These are phyloP conservation scores for Dione juno DNA, from an alignment of 2,888 invertebrate species.

Conservation along the genomic window DNA sequence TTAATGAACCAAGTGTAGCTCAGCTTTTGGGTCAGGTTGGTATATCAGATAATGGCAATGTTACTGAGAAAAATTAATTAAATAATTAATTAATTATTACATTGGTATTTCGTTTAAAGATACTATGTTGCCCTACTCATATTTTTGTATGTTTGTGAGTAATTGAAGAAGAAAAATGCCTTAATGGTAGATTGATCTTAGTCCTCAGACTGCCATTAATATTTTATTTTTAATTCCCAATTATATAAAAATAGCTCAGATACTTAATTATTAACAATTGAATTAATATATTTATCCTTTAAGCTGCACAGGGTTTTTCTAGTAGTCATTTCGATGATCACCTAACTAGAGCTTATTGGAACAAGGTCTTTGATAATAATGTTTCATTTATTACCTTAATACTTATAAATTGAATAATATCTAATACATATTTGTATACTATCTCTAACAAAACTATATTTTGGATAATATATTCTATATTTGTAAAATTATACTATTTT, in stretches of 20 bases:
- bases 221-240: constrained; percentile 2
- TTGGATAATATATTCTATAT: constrained; percentile 11
- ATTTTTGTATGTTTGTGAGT: neutral
- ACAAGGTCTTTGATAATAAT: constrained; percentile 10
- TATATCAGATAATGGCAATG: constrained; percentile 55
- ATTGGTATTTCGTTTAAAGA: constrained; percentile 26
- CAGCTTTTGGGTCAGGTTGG: constrained; percentile 73
- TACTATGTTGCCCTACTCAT: neutral
- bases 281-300: neutral
- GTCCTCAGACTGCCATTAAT: constrained; percentile 19
- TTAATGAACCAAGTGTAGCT: constrained; percentile 75
- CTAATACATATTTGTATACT: neutral
- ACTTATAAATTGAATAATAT: neutral
- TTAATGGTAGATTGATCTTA: constrained; percentile 15
- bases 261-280: constrained; percentile 3
- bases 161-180: neutral
- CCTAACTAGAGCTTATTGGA: constrained; percentile 20
- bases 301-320: constrained; percentile 11
- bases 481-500: neutral
- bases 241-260: neutral
- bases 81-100: constrained; percentile 49
- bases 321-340: neutral
- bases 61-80: constrained; percentile 55
- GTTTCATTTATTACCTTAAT: neutral
- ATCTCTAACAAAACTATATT: neutral